Evolutionary conservation across 2,888 invertebrate species (phyloP), one percentile per base, ranked within the genome.

Genomic region (Synanthedon tipuliformis): DNA sequence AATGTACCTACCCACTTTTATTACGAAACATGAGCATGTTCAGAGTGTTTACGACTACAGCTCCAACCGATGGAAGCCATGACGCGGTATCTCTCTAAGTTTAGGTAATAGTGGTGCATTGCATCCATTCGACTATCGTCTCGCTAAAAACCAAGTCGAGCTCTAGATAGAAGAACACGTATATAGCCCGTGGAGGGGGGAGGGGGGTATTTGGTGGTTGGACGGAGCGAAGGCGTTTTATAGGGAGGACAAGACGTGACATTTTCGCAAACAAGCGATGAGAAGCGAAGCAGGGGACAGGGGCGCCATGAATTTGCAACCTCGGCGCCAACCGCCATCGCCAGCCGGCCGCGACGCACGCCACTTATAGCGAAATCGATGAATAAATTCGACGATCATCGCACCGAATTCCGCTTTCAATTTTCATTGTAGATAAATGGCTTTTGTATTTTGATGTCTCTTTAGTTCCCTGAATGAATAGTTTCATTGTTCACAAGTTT

Each of bases 241-340:
- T 57, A 57, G 57, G 53, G 57, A 56, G 60, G 60, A 57, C 58
- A 64, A 69, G 73, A 79, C 78, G 81, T 81, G 81, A 79, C 78
- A 81, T 80, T 80, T 75, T 78, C 75, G 73, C 77, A 81, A 81
- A 81, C 77, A 80, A 78, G 73, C 71, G 65, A 63, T 68, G 69
- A 69, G 63, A 57, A 68, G 60, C 63, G 66, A 66, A 62, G 66
- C 66, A 66, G 62, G 62, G 67, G 34, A 10, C 66, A 63, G 65
- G 66, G 69, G 66, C 61, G 71, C 63, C 66, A 68, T 64, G 63
- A 73, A 76, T 71, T 73, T 74, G 71, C 73, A 73, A 75, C 67
- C 50, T 12, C 50, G 51, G 48, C 23, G n/a, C 45, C 48, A 68
- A 61, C 61, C 64, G 64, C 61, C 61, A 59, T 61, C 57, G 62